Percentiles rank a stretch among this genome's conserved stretches.
These are phyloP conservation scores for Cryptotermes secundus DNA, from an alignment of 1,140 invertebrate genomes.

Conservation along the genomic window DNA sequence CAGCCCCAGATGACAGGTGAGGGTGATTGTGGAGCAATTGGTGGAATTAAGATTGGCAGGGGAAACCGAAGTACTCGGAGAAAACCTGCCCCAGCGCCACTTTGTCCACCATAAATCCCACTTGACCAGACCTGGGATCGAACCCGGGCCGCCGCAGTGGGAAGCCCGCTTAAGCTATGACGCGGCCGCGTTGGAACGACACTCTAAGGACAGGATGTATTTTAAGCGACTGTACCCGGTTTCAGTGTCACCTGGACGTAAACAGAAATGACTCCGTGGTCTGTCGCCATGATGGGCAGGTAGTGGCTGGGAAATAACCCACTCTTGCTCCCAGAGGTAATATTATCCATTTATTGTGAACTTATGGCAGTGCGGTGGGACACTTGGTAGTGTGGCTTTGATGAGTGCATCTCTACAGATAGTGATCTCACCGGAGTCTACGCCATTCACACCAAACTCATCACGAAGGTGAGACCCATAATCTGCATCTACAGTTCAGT, in stretches of 20 bases:
- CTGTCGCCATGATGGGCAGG: neutral
- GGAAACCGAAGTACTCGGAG: too few relatives aligned
- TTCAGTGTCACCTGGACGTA: neutral
- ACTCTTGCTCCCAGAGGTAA: neutral
- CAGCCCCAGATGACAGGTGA: too few relatives aligned
- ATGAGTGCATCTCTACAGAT: neutral
- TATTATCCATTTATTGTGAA: neutral
- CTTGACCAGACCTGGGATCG: too few relatives aligned
- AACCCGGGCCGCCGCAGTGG: too few relatives aligned
- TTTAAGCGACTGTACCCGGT: neutral
- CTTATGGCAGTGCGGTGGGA: neutral
- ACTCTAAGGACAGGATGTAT: too few relatives aligned
- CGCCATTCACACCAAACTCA: neutral
- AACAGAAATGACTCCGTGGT: neutral
- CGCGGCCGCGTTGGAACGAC: too few relatives aligned
- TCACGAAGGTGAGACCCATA: neutral
- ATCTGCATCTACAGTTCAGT: too few relatives aligned
- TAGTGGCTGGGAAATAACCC: neutral
- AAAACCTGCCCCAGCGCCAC: too few relatives aligned
- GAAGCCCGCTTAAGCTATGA: too few relatives aligned
- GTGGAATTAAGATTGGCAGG: too few relatives aligned
- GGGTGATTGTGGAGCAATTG: too few relatives aligned
- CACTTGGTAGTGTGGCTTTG: neutral
- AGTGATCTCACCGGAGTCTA: neutral
- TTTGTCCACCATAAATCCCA: too few relatives aligned